Percentiles rank a stretch among this genome's conserved stretches.
Conservation (phyloP, 2,888 invertebrate genomes). For the Linnaemya vulpina region DNA sequence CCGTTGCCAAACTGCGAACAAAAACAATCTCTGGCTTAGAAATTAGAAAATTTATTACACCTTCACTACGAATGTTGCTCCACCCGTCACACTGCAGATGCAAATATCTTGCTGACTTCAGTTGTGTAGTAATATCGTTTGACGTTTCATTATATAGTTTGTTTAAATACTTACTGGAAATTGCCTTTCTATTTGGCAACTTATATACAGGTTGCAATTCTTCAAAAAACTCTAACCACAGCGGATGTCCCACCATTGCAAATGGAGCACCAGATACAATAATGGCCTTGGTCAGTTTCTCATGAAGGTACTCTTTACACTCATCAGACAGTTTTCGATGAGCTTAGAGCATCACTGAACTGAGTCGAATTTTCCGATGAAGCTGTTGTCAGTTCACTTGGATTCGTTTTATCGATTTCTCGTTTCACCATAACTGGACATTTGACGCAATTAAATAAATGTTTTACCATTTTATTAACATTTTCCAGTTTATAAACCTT, state of each 20-base stretch:
- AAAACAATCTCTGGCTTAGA: constrained; percentile 57
- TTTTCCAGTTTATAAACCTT: too few species aligned
- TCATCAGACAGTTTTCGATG: constrained; percentile 40
- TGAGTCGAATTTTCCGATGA: constrained; percentile 45
- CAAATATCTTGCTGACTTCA: constrained; percentile 39
- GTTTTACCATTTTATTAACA: too few species aligned
- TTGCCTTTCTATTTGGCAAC: neutral
- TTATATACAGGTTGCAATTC: constrained; percentile 11
- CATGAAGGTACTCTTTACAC: constrained; percentile 38
- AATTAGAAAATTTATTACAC: constrained; percentile 52
- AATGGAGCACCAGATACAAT: constrained; percentile 54
- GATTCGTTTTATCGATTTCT: constrained; percentile 41
- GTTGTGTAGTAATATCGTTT: constrained; percentile 9
- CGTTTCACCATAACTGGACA: too few species aligned
- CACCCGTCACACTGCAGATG: constrained; percentile 43
- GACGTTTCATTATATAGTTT: neutral
- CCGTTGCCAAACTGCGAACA: constrained; percentile 42
- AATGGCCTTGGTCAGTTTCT: constrained; percentile 37
- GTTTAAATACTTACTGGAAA: constrained; percentile 4
- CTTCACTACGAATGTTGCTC: constrained; percentile 52
- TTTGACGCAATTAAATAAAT: too few species aligned
- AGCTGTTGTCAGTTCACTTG: constrained; percentile 29
- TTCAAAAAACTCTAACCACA: constrained; percentile 6
- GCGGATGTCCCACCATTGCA: constrained; percentile 24
- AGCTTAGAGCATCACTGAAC: constrained; percentile 41